These are phyloP conservation scores for Leptonema lineaticorne DNA, from an alignment of 1,140 invertebrate species.

Conservation along the genomic window DNA sequence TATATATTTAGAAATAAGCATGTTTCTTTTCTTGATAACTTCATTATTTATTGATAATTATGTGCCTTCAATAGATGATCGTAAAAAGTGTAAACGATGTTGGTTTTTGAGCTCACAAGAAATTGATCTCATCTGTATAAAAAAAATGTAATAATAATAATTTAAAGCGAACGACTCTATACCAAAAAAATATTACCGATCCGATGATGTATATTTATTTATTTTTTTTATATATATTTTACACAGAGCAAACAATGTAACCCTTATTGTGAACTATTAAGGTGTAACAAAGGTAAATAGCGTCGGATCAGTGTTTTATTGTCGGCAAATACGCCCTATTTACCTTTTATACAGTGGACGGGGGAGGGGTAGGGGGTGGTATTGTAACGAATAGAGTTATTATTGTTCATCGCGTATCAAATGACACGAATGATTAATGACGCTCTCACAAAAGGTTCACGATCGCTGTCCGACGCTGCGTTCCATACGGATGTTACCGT, in stretches of 20 bases:
- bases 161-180: neutral
- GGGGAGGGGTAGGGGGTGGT: conserved; percentile 1
- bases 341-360: neutral
- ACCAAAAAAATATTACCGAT: neutral
- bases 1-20: no score
- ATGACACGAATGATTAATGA: conserved; percentile 28
- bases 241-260: conserved; percentile 1
- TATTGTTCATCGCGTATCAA: conserved; percentile 26
- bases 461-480: conserved; percentile 13
- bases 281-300: conserved; percentile 22
- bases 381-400: conserved; percentile 29
- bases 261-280: no score
- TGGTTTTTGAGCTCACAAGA: neutral
- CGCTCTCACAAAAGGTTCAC: neutral
- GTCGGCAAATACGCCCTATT: conserved; percentile 27
- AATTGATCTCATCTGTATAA: neutral
- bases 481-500: neutral
- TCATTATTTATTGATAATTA: conserved; percentile 23
- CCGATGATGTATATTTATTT: neutral
- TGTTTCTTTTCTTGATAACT: conserved; percentile 6
- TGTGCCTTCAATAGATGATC: conserved; percentile 23
- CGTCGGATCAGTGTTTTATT: conserved; percentile 22
- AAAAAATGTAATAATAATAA: neutral
- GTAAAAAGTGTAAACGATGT: conserved; percentile 21
- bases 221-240: neutral